Base-by-base conservation (phyloP, 2,797 vertebrate species). In the Sphenodon punctatus region DNA sequence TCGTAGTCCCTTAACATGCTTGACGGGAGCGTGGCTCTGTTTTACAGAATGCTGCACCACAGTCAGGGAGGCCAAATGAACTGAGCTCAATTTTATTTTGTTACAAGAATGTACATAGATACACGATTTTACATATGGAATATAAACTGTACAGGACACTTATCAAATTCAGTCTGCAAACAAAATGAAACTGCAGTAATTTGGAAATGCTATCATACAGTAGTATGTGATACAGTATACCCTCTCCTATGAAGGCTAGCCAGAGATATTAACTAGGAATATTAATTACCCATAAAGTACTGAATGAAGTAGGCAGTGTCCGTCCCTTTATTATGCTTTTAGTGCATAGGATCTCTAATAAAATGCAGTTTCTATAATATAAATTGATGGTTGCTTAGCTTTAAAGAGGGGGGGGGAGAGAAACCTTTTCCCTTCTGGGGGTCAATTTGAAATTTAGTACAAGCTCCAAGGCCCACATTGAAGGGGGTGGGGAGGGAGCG, bases 41-140 rank as follows among this genome's bases (percentile, higher is more conserved):
- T 16, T 34, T 34, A n/a, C 38, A 69, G 34, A 1, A 38, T 66
- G 4, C 36, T 45, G 8, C 51, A 23, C 27, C 46, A 9, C 27
- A 58, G 32, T 51, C 32, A 10, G 38, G 6, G 25, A 4, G 23
- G 11, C 67, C 38, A 60, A 14, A 58, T 0, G 81, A 77, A 81
- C 23, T 1, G 1, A 79, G 72, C 42, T 30, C 12, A 6, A 23
- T 77, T 88, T 82, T 80, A 84, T 89, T 90, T 63, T 74, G 64
- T 43, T 64, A 36, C 75, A 55, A 34, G 4, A 80, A 68, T 61
- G 51, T 10, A 2, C 74, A 65, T 60, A 76, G 84, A 88, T 84
- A 59, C 8, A 48, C 38, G 63, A 80, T 43, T 74, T 64, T 78
- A 83, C 42, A 49, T 59, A 73, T 10, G 39, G 22, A 80, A 65